phyloP scores from a whole-genome alignment of 2,113 vertebrate genomes.

The Cyprinodon variegatus region DNA sequence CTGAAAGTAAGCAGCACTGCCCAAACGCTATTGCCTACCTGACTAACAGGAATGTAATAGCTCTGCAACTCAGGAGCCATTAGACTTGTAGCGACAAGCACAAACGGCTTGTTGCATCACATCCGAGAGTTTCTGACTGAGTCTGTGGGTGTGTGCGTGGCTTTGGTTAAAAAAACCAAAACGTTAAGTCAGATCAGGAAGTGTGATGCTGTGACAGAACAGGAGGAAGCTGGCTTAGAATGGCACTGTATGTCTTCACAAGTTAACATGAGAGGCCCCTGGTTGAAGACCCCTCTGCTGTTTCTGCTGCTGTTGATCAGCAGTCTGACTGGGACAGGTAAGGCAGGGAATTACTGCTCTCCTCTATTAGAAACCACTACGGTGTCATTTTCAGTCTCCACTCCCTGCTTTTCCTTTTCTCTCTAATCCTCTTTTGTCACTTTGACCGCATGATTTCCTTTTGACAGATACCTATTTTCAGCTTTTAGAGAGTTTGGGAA shows the following conservation, averaged over 20 bases:
- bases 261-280: constrained; percentile 63
- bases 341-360: constrained; percentile 25
- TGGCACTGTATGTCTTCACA: constrained; percentile 63
- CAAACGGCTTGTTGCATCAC: constrained; percentile 87
- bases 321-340: constrained; percentile 71
- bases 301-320: constrained; percentile 57
- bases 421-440: background rate
- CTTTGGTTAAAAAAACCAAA: constrained; percentile 2
- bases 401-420: constrained; percentile 16
- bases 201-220: constrained; percentile 74
- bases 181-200: constrained; percentile 87
- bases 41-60: constrained; percentile 57
- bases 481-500: background rate
- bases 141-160: constrained; percentile 50
- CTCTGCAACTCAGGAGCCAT: constrained; percentile 44
- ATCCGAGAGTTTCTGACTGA: constrained; percentile 79
- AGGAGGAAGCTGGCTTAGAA: constrained; percentile 63
- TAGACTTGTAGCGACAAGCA: constrained; percentile 85
- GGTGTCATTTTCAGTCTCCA: constrained; percentile 9
- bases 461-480: background rate
- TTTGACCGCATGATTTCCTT: background rate
- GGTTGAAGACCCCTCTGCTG: constrained; percentile 61
- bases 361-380: background rate
- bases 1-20: constrained; percentile 33
- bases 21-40: constrained; percentile 48